A percentile compares a stretch with the other conserved stretches of the same genome.
Conservation (phyloP, 2,797 vertebrate species). For the Cryptoblepharus egeriae region DNA sequence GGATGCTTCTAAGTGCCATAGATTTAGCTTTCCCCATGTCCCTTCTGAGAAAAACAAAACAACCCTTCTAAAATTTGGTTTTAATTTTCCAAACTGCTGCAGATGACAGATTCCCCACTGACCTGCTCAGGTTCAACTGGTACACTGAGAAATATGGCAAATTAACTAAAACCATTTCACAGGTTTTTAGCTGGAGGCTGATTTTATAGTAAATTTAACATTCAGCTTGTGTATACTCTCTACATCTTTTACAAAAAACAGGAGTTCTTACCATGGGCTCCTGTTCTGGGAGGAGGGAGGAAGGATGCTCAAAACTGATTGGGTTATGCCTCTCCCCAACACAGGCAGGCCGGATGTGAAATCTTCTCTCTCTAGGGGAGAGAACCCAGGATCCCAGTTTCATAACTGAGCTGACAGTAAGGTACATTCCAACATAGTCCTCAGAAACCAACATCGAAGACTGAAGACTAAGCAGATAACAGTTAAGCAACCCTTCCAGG, state of each 20-base stretch:
- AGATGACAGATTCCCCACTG: conserved; percentile 50
- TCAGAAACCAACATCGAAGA: too few relatives aligned
- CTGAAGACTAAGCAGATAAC: too few relatives aligned
- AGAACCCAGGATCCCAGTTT: too few relatives aligned
- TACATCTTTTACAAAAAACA: conserved; percentile 64
- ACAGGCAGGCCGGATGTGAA: too few relatives aligned
- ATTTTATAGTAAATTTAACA: conserved; percentile 69
- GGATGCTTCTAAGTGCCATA: neutral
- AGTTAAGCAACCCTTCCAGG: too few relatives aligned
- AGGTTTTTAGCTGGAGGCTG: conserved; percentile 68
- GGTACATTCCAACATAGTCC: too few relatives aligned
- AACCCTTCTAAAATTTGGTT: conserved; percentile 33
- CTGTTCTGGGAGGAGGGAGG: too few relatives aligned
- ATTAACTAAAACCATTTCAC: conserved; percentile 68
- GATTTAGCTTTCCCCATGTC: neutral
- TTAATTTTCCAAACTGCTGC: conserved; percentile 64
- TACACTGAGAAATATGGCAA: conserved; percentile 65
- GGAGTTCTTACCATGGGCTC: too few relatives aligned
- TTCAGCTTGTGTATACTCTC: conserved; percentile 51
- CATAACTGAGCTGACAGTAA: too few relatives aligned
- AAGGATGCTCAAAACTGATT: too few relatives aligned
- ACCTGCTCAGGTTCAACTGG: conserved; percentile 49
- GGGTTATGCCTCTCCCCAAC: too few relatives aligned
- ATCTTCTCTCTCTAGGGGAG: too few relatives aligned
- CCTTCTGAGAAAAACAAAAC: neutral